Conservation (phyloP, 2,888 invertebrate genomes). For the Nemurella pictetii region DNA sequence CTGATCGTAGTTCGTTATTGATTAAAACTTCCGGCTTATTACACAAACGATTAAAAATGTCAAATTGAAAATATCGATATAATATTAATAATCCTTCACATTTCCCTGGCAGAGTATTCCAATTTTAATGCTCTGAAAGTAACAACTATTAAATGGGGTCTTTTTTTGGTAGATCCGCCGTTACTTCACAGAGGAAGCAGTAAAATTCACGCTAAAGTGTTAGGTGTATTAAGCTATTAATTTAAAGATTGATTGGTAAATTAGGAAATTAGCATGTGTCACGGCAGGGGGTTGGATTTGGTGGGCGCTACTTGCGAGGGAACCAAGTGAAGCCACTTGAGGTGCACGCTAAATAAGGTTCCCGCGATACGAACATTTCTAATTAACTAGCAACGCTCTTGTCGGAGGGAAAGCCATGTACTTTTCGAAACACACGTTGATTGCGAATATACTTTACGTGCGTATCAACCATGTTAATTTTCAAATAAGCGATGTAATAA, state of each 20-base stretch:
- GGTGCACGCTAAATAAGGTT: not conserved
- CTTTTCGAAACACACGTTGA: not conserved
- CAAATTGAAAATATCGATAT: too few relatives aligned
- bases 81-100: too few relatives aligned
- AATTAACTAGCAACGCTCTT: conserved; percentile 10
- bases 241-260: conserved; percentile 18
- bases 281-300: not conserved
- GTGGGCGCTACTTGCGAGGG: not conserved
- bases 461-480: not conserved
- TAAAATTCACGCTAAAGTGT: conserved; percentile 5
- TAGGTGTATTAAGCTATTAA: conserved; percentile 4
- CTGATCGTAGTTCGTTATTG: too few relatives aligned
- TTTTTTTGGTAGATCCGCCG: too few relatives aligned
- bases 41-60: too few relatives aligned
- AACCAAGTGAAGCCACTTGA: not conserved
- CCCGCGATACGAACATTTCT: not conserved
- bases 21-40: too few relatives aligned
- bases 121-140: too few relatives aligned
- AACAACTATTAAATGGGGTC: too few relatives aligned
- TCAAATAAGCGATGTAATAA: too few relatives aligned
- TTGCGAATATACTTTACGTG: not conserved
- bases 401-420: not conserved
- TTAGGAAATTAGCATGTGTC: conserved; percentile 14
- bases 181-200: too few relatives aligned
- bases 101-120: too few relatives aligned